phyloP scores from a whole-genome alignment of 1,140 invertebrate genomes.

The Euwallacea fornicatus region DNA sequence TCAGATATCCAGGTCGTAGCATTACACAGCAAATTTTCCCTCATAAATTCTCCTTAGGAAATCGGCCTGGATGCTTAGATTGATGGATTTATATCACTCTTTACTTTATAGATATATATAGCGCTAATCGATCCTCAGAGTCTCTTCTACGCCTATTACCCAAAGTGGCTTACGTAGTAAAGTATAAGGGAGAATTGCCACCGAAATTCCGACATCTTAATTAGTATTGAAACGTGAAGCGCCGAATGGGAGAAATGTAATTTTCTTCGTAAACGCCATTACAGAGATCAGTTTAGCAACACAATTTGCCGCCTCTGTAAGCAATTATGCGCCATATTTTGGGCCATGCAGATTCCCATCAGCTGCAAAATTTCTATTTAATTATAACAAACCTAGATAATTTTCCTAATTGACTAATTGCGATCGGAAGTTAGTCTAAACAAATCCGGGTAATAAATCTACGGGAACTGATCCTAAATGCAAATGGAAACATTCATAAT shows the following conservation, averaged over 20 bases:
- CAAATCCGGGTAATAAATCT: slow-evolving; percentile 14
- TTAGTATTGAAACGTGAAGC: slow-evolving; percentile 3
- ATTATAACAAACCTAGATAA: not conserved
- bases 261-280: slow-evolving; percentile 7
- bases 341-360: not conserved
- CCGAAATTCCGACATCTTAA: not conserved
- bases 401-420: not conserved
- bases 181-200: not conserved
- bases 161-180: no score
- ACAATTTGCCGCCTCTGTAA: slow-evolving; percentile 10
- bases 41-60: not conserved
- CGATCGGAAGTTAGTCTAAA: not conserved
- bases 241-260: not conserved
- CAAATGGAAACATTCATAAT: slow-evolving; percentile 10
- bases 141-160: not conserved
- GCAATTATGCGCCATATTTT: slow-evolving; percentile 7
- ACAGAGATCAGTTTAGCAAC: slow-evolving; percentile 13
- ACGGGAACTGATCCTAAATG: not conserved
- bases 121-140: not conserved
- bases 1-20: slow-evolving; percentile 5
- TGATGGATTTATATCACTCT: slow-evolving; percentile 4
- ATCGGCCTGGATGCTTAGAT: not conserved
- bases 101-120: not conserved
- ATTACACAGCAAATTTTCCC: slow-evolving; percentile 4
- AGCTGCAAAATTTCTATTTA: not conserved